phyloP scores from a whole-genome alignment of 2,797 vertebrate species.

The Lithobates pipiens region DNA sequence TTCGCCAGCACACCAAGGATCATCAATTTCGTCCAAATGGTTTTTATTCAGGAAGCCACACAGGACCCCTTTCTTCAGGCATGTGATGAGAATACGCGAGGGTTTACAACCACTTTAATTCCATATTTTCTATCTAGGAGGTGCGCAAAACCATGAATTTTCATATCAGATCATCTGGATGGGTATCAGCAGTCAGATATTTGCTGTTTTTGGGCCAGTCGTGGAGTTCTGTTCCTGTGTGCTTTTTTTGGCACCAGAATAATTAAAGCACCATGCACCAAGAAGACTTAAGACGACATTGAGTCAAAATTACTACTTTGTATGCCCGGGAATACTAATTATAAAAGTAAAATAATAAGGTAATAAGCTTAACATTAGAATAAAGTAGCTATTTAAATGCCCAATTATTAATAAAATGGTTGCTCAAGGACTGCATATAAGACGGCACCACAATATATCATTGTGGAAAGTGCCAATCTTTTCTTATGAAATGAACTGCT shows the following conservation, averaged over 20 bases:
- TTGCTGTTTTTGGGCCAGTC: constrained; percentile 1
- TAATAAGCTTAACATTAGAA: constrained; percentile 61
- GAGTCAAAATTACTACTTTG: constrained; percentile 61
- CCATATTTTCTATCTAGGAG: too few species aligned
- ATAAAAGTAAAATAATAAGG: constrained; percentile 63
- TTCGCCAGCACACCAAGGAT: too few species aligned
- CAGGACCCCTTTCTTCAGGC: too few species aligned
- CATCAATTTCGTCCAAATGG: too few species aligned
- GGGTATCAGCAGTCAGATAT: not conserved
- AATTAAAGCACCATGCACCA: constrained; percentile 53
- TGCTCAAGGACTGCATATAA: constrained; percentile 56
- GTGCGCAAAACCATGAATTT: too few species aligned
- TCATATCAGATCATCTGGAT: not conserved
- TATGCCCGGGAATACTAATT: constrained; percentile 59
- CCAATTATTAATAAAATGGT: constrained; percentile 62
- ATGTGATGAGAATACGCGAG: too few species aligned
- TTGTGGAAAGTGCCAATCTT: constrained; percentile 62
- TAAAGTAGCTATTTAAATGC: constrained; percentile 61
- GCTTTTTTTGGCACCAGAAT: constrained; percentile 50
- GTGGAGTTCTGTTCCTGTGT: constrained; percentile 8
- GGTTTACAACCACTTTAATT: too few species aligned
- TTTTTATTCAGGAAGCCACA: too few species aligned
- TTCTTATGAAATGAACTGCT: constrained; percentile 58
- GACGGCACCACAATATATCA: constrained; percentile 59
- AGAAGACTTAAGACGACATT: constrained; percentile 55